These are phyloP conservation scores for Dendronephthya gigantea DNA, from an alignment of 64 coral and sea anemone species.

Conservation along the genomic window DNA sequence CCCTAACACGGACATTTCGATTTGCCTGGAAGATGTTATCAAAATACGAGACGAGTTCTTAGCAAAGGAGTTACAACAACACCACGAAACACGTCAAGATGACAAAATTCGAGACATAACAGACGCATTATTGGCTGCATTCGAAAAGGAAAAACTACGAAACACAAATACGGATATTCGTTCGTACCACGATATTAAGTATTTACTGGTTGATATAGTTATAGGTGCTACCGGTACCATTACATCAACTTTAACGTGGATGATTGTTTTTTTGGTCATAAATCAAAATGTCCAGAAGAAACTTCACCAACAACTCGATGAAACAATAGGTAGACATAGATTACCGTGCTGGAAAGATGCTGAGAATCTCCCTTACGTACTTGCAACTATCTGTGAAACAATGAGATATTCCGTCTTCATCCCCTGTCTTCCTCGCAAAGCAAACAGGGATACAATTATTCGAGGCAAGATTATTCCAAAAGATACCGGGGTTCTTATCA, in stretches of 20 bases:
- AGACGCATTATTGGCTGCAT: slow-evolving; percentile 16
- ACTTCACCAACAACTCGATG: slow-evolving; percentile 31
- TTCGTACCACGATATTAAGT: slow-evolving; percentile 8
- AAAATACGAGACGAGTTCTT: not conserved
- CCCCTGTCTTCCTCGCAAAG: slow-evolving; percentile 23
- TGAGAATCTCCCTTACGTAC: slow-evolving; percentile 40
- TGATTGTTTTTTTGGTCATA: slow-evolving; percentile 25
- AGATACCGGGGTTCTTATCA: slow-evolving; percentile 41
- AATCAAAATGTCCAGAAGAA: slow-evolving; percentile 41
- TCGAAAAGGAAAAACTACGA: not conserved
- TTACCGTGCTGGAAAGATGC: not conserved
- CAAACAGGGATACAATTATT: slow-evolving; percentile 31
- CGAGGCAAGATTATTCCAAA: slow-evolving; percentile 35
- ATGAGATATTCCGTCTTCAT: slow-evolving; percentile 5
- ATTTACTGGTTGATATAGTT: slow-evolving; percentile 27
- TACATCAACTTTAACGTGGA: slow-evolving; percentile 24
- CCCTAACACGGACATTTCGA: slow-evolving; percentile 9
- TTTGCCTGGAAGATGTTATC: not conserved
- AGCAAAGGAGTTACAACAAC: slow-evolving; percentile 1
- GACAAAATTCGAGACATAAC: slow-evolving; percentile 29
- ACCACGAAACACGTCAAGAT: slow-evolving; percentile 7
- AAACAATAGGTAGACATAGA: slow-evolving; percentile 18
- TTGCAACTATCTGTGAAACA: slow-evolving; percentile 40
- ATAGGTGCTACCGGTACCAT: slow-evolving; percentile 28
- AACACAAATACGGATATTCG: not conserved